Evolutionary conservation across 2,888 invertebrate species (phyloP), one percentile per base, ranked within the genome.

Genomic region (Elysia crispata): DNA sequence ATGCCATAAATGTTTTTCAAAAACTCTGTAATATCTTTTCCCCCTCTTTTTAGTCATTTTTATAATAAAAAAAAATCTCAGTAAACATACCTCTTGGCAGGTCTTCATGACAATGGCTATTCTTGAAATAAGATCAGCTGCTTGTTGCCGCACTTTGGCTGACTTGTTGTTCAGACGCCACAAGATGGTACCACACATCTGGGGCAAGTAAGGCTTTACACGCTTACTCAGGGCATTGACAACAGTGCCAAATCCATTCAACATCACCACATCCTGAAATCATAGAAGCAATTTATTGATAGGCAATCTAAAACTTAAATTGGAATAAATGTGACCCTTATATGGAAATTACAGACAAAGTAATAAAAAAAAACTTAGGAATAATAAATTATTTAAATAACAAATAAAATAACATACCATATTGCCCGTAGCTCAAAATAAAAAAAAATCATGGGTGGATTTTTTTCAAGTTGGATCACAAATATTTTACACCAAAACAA

Each of bases 81-180:
- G 30, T 6, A 28, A 28, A 77, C 87, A 83, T 80, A 95, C 95
- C 94, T 99, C 99, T 92, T 99, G 98, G 91, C 99, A 99, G 0
- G 98, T 98, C 92, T 99, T 99, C 99, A 99, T 99, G 49, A 99
- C 99, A 5, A 98, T 97, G 1, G 99, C 99, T 66, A 93, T 98
- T 77, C 98, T 95, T 0, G 99, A 98, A 89, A 99, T 99, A 85
- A 99, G 94, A 94, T 99, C 99, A 0, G 99, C 99, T 0, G 99
- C 99, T 93, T 99, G 99, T 92, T 99, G 99, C 78, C 99, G 95
- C 28, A 94, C 99, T 93, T 99, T 99, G 0, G 99, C 99, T 0
- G 98, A 98, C 93, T 99, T 99, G 92, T 99, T 99, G 93, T 99
- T 99, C 91, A 99, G 94, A 83, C 99, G 95, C 99, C 99, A 99